These are phyloP conservation scores for Caenorhabditis drosophilae DNA, from an alignment of 2,888 invertebrate genomes.

Conservation along the genomic window DNA sequence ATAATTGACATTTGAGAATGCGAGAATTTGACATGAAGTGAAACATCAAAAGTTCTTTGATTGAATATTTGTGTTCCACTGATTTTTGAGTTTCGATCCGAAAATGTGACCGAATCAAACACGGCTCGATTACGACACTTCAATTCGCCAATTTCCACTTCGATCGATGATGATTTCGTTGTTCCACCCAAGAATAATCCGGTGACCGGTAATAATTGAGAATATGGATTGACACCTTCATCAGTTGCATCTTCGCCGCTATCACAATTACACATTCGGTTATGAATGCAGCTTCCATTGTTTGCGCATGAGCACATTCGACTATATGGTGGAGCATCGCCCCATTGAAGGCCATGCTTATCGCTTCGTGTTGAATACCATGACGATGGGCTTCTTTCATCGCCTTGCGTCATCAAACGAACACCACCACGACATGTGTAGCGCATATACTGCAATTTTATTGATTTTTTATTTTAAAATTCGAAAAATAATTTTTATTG, in stretches of 20 bases:
- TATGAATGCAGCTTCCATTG: conserved; percentile 60
- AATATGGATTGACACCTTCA: conserved; percentile 62
- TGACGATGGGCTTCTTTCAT: conserved; percentile 61
- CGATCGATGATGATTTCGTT: conserved; percentile 48
- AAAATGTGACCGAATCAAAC: conserved; percentile 62
- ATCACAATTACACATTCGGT: conserved; percentile 65
- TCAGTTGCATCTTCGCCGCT: conserved; percentile 62
- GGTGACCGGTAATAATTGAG: conserved; percentile 66
- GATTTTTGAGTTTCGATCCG: conserved; percentile 63
- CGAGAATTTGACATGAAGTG: conserved; percentile 59
- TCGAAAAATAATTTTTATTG: neutral
- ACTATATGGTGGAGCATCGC: conserved; percentile 65
- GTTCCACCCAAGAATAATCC: conserved; percentile 67
- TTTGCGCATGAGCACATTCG: conserved; percentile 66
- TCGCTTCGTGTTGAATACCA: conserved; percentile 57
- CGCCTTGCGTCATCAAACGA: conserved; percentile 61
- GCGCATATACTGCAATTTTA: conserved; percentile 52
- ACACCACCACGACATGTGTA: conserved; percentile 62
- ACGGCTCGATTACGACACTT: conserved; percentile 53
- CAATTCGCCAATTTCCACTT: conserved; percentile 62
- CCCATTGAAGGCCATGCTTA: conserved; percentile 62
- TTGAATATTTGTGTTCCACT: conserved; percentile 54
- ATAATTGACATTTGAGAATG: conserved; percentile 64
- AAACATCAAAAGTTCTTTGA: conserved; percentile 54
- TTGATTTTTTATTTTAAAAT: neutral